Base-by-base conservation (phyloP, 2,113 vertebrate genomes). In the Corythaixoides concolor region DNA sequence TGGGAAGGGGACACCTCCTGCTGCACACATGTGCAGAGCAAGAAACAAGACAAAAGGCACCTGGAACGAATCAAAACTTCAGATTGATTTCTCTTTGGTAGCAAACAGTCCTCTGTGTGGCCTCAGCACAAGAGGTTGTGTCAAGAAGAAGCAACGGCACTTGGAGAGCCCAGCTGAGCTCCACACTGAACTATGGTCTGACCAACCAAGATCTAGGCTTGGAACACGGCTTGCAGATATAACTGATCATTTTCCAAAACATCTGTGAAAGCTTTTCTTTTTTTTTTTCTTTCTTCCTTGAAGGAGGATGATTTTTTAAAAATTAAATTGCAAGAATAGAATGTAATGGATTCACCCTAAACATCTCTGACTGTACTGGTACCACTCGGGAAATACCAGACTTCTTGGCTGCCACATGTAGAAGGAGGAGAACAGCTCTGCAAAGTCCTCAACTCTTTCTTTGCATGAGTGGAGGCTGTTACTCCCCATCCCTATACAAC, bases 21-120 rank as follows among this genome's bases (percentile, higher is more conserved):
- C 45, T 32, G 23, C 55, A 60, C 0, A 0, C 1, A 3, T 11
- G 27, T 1, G 6, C 2, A 84, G 32, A 78, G 58, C 20, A 83
- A 68, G 32, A 66, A 80, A n/a, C 6, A 88, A 76, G 22, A 58
- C 53, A 78, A 78, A 5, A 12, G 2, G 7, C 22, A 86, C 43
- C 12, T 9, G 56, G 37, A 70, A 37, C 0, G 5, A 89, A 55
- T 12, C 5, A 62, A 90, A 84, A 45, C 10, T 27, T 0, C 0
- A 88, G 27, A 52, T 3, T 0, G 0, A 8, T n/a, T 76, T 77
- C 41, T 45, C 49, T 47, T 27, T 43, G 27, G 35, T n/a, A 53
- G 45, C 15, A 66, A 82, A 63, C 20, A 24, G 39, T 49, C 14
- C 18, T 56, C 30, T 32, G 67, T 47, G 41, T 5, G n/a, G 30